A percentile compares a stretch with the other conserved stretches of the same genome.
phyloP scores from a whole-genome alignment of 2,113 vertebrate species.

The Osmerus eperlanus region DNA sequence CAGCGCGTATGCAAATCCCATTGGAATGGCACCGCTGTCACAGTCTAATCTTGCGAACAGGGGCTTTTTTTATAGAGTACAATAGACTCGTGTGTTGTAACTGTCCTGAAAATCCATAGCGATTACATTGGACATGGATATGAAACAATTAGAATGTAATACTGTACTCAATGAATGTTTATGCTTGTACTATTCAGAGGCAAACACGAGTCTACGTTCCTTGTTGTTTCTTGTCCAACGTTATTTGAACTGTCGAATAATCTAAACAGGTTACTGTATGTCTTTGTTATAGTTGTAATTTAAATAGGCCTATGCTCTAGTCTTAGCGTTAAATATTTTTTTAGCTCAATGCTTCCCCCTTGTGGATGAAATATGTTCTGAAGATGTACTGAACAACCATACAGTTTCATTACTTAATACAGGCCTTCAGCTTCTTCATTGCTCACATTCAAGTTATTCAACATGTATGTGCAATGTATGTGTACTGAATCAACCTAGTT shows the following conservation, averaged over 20 bases:
- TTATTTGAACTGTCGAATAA: too few relatives aligned
- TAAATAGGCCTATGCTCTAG: too few relatives aligned
- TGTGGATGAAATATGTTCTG: neutral
- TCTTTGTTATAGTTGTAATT: too few relatives aligned
- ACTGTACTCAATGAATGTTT: neutral
- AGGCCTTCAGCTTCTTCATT: neutral
- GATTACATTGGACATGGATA: too few relatives aligned
- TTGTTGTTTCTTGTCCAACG: too few relatives aligned
- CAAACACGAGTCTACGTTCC: neutral
- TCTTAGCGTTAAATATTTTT: too few relatives aligned
- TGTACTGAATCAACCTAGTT: too few relatives aligned
- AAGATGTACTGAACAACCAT: too few relatives aligned
- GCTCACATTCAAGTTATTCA: neutral
- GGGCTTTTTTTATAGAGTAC: neutral
- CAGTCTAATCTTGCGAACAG: neutral
- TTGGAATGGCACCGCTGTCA: neutral
- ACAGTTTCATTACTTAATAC: neutral
- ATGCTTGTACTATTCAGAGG: neutral
- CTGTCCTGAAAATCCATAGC: neutral
- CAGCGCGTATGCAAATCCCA: conserved; percentile 18
- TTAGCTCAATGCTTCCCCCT: too few relatives aligned
- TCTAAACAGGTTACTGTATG: too few relatives aligned
- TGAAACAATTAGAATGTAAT: too few relatives aligned
- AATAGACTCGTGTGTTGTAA: neutral
- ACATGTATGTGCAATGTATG: too few relatives aligned